Evolutionary conservation across 2,113 vertebrate genomes (phyloP), one percentile per base, ranked within the genome.

Genomic region (Salminus brasiliensis): DNA sequence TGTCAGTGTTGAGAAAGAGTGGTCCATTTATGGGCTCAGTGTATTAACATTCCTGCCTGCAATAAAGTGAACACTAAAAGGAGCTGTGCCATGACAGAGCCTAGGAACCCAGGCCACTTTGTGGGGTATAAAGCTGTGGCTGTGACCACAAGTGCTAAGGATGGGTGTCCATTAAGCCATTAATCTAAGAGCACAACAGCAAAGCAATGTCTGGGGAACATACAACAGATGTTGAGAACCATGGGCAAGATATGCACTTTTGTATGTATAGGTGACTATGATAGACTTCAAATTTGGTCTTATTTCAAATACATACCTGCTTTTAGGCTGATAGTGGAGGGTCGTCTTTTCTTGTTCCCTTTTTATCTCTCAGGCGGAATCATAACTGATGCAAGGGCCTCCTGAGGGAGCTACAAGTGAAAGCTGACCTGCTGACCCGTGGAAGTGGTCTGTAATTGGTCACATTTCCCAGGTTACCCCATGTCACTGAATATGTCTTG

Each of bases 391-490:
- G 21, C 21, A 25, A 41, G 13, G 32, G 10, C 21, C 30, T 7
- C n/a, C 11, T 41, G 23, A n/a, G 7, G 39, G 55, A 78, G 84
- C 69, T 68, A 74, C 39, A 34, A 63, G 18, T 45, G 45, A 80
- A 72, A 72, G 68, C 39, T 82, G 73, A 86, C 81, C 83, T 62
- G 45, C 5, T 85, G 82, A 86, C 71, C 80, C 18, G 13, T 80
- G 52, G 29, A 85, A 74, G 65, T 80, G 71, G 47, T 81, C 66
- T 29, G 16, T 86, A 86, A 88, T 87, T 88, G 69, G 52, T 78
- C 70, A 78, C 71, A 88, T 88, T 85, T 90, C 84, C 87, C 43
- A 59, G 80, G 84, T 87, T 84, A 83, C 47, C 83, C 87, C 45
- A 62, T 78, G 86, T 87, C 84, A 82, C 36, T 16, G 76, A 45